Conservation (phyloP, 2,797 vertebrate species). For the Melanotaenia parkinsoni region DNA sequence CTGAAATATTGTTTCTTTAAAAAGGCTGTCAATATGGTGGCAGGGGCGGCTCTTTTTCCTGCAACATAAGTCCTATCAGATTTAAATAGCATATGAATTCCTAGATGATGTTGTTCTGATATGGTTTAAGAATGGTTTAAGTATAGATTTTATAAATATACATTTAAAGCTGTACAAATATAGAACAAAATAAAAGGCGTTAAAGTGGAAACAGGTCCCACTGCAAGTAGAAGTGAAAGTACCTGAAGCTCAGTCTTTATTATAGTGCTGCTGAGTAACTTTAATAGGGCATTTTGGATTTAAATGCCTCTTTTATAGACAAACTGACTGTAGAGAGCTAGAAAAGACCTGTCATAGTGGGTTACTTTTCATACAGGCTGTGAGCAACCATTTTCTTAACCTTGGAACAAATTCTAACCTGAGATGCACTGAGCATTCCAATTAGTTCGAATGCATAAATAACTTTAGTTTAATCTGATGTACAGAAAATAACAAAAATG, state of each 20-base stretch:
- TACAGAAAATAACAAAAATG: too few species aligned
- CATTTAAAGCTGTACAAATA: background rate
- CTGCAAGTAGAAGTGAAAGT: background rate
- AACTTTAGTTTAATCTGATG: too few species aligned
- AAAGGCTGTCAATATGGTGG: constrained; percentile 35
- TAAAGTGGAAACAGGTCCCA: background rate
- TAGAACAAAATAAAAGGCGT: constrained; percentile 3
- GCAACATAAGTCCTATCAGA: constrained; percentile 32
- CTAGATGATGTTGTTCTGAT: constrained; percentile 14
- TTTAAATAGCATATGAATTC: constrained; percentile 41
- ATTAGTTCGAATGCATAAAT: background rate
- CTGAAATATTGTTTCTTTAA: constrained; percentile 49
- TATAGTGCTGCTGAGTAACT: constrained; percentile 30
- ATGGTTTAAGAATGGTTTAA: constrained; percentile 19
- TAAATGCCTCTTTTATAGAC: constrained; percentile 60
- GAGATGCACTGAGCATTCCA: background rate
- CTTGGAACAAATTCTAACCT: constrained; percentile 24
- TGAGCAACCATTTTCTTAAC: constrained; percentile 19
- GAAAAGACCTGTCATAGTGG: constrained; percentile 10
- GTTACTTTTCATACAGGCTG: constrained; percentile 19
- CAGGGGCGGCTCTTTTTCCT: constrained; percentile 46
- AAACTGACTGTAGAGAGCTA: constrained; percentile 33
- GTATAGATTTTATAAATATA: constrained; percentile 11
- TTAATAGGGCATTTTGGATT: constrained; percentile 50
- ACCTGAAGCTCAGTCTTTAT: constrained; percentile 20